Conservation (phyloP, 2,797 vertebrate genomes). For the Lepidocolaptes lacrymiger region DNA sequence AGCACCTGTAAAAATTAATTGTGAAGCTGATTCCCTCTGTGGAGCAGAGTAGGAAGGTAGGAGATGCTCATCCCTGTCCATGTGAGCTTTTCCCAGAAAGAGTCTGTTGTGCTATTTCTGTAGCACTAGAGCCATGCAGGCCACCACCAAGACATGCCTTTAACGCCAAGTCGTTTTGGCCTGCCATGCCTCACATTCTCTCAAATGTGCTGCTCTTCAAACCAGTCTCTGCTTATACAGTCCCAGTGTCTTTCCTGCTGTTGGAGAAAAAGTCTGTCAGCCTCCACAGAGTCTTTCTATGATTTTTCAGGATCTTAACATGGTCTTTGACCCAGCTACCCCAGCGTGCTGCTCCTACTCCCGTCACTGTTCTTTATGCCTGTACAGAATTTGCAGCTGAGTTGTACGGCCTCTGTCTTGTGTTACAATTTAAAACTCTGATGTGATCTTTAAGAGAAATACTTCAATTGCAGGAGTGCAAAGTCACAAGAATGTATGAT, state of each 20-base stretch:
- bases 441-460: background rate
- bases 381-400: background rate
- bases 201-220: constrained; percentile 6
- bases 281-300: background rate
- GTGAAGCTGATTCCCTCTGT: background rate
- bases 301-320: constrained; percentile 2
- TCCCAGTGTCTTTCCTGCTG: background rate
- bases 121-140: background rate
- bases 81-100: background rate
- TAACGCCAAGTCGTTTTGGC: background rate
- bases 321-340: constrained; percentile 30
- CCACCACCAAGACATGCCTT: background rate
- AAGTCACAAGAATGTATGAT: background rate
- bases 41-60: background rate
- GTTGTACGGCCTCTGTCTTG: background rate
- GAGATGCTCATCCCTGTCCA: background rate
- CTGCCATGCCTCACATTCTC: background rate
- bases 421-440: background rate
- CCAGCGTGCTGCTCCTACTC: background rate
- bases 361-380: background rate
- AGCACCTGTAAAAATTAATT: background rate
- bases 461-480: background rate
- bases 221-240: background rate
- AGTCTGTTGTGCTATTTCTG: background rate
- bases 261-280: background rate